phyloP scores from a whole-genome alignment of 2,888 invertebrate species.

The Timema podura region DNA sequence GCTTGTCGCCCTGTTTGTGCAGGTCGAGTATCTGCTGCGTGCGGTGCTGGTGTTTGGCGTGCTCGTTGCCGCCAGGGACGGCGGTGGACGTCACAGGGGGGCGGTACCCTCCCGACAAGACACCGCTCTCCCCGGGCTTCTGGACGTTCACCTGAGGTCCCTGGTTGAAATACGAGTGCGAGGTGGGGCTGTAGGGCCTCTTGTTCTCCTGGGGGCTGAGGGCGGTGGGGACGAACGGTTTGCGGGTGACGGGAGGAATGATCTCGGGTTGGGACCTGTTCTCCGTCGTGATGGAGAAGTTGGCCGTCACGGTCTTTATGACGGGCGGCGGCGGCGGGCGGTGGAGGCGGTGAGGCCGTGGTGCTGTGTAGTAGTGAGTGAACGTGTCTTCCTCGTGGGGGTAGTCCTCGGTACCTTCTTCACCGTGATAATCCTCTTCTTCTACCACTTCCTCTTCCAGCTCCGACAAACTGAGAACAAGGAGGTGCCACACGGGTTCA shows the following conservation, averaged over 20 bases:
- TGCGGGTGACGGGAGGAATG: not conserved
- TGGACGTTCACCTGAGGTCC: not conserved
- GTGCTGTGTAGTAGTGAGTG: slow-evolving; percentile 6
- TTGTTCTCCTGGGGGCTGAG: not conserved
- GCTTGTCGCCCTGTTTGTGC: slow-evolving; percentile 20
- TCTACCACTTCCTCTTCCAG: slow-evolving; percentile 19
- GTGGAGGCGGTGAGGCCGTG: slow-evolving; percentile 9
- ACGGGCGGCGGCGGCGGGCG: slow-evolving; percentile 11
- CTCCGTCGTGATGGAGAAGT: not conserved
- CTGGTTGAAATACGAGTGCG: not conserved
- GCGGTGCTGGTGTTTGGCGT: slow-evolving; percentile 20
- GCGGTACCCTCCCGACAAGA: not conserved
- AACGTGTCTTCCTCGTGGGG: slow-evolving; percentile 15
- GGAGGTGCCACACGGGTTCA: too few relatives aligned
- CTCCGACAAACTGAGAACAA: slow-evolving; percentile 14
- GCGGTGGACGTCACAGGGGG: too few relatives aligned
- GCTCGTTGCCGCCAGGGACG: slow-evolving; percentile 11
- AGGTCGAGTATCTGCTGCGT: slow-evolving; percentile 24
- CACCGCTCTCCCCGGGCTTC: slow-evolving; percentile 3
- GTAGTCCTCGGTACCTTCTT: slow-evolving; percentile 26
- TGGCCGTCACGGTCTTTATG: not conserved
- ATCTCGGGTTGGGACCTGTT: not conserved
- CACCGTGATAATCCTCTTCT: slow-evolving; percentile 23
- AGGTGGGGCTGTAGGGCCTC: not conserved
- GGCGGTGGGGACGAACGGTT: slow-evolving; percentile 10